These are phyloP conservation scores for Chloroclystis v-ata DNA, from an alignment of 2,888 invertebrate genomes.

Conservation along the genomic window DNA sequence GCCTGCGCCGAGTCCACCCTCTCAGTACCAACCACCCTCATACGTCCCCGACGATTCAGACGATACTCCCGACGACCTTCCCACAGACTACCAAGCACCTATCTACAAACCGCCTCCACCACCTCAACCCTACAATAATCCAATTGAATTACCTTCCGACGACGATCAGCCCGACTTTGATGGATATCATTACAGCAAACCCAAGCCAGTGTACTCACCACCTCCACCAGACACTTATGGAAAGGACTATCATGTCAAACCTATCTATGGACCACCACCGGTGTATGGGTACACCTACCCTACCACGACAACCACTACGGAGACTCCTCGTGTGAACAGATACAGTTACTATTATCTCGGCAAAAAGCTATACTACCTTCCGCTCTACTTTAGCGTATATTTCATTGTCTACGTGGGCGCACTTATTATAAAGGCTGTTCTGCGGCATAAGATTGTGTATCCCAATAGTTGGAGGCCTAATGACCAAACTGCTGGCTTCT, in stretches of 20 bases:
- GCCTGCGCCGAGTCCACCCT: not conserved
- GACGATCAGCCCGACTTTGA: constrained; percentile 49
- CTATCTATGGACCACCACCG: constrained; percentile 18
- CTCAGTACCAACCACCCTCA: not conserved
- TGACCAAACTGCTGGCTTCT: constrained; percentile 57
- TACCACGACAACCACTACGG: constrained; percentile 66
- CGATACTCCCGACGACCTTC: not conserved
- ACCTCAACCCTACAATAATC: not conserved
- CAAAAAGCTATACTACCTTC: constrained; percentile 85
- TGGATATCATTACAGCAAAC: constrained; percentile 33
- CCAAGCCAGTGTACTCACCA: constrained; percentile 28
- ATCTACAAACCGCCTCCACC: constrained; percentile 50
- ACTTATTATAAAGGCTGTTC: constrained; percentile 83
- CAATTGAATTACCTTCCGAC: constrained; percentile 34
- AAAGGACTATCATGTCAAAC: constrained; percentile 1
- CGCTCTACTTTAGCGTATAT: constrained; percentile 86
- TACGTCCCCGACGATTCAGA: not conserved
- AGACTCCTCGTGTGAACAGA: constrained; percentile 78
- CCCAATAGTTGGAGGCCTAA: constrained; percentile 76
- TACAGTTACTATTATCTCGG: constrained; percentile 87
- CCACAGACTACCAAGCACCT: constrained; percentile 21
- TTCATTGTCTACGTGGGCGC: constrained; percentile 84
- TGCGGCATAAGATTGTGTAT: constrained; percentile 84
- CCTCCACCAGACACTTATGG: constrained; percentile 7
- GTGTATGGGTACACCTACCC: constrained; percentile 52